phyloP scores from a whole-genome alignment of 2,113 vertebrate genomes.

The Alethe diademata region DNA sequence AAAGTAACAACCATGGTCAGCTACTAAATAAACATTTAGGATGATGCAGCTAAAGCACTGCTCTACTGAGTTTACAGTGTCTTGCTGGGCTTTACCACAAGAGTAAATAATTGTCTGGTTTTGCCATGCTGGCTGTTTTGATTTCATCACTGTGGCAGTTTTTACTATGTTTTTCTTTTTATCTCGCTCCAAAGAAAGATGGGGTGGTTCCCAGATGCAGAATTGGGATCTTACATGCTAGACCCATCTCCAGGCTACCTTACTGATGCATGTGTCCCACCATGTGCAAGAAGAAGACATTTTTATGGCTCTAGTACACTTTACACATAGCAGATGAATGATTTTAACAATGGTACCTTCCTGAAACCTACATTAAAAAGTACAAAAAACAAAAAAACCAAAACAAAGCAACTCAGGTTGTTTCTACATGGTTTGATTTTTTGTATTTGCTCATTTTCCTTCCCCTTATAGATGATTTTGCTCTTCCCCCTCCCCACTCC shows the following conservation, averaged over 20 bases:
- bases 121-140: not conserved
- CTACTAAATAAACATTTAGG: not conserved
- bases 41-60: not conserved
- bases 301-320: not conserved
- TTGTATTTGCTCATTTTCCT: not conserved
- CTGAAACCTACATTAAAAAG: not conserved
- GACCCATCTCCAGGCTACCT: not conserved
- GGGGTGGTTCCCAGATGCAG: not conserved
- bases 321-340: not conserved
- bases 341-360: not conserved
- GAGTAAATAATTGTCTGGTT: not conserved
- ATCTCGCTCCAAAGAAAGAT: not conserved
- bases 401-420: not conserved
- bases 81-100: not conserved
- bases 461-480: not conserved
- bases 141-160: not conserved
- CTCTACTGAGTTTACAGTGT: not conserved
- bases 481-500: rapidly evolving
- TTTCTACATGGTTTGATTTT: not conserved
- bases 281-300: not conserved
- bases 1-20: not conserved
- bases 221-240: not conserved
- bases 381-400: not conserved
- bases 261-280: not conserved
- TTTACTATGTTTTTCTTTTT: not conserved